Percentiles rank a stretch among this genome's conserved stretches.
phyloP scores from a whole-genome alignment of 35 echinoderm and acorn worm genomes.

The Diadema setosum region DNA sequence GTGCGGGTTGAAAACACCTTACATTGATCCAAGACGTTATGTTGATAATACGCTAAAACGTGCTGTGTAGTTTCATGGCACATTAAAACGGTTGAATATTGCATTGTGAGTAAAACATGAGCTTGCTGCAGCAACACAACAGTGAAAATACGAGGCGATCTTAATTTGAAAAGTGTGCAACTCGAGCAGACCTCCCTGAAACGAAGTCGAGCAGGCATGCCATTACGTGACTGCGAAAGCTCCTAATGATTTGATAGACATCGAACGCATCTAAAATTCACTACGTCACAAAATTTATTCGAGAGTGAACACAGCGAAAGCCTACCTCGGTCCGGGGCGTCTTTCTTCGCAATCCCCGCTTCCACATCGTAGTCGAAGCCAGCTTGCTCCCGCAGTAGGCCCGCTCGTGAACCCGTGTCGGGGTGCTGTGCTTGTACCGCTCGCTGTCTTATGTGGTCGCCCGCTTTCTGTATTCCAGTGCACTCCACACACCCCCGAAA shows the following conservation, averaged over 20 bases:
- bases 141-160: too few species aligned
- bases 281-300: slow-evolving; percentile 25
- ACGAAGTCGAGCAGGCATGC: too few species aligned
- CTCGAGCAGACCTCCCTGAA: too few species aligned
- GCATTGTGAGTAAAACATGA: too few species aligned
- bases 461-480: not conserved
- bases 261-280: not conserved
- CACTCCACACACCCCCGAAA: slow-evolving; percentile 15
- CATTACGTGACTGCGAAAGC: too few species aligned
- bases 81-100: too few species aligned
- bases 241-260: not conserved
- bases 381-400: slow-evolving; percentile 6
- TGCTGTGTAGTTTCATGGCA: too few species aligned
- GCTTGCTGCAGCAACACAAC: too few species aligned
- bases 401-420: not conserved
- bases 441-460: not conserved
- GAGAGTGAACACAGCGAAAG: not conserved
- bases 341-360: slow-evolving; percentile 44
- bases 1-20: too few species aligned
- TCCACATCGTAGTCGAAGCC: slow-evolving; percentile 56
- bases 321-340: slow-evolving; percentile 3
- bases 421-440: not conserved
- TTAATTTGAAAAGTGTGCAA: too few species aligned
- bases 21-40: too few species aligned
- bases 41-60: too few species aligned